Evolutionary conservation across 2,113 vertebrate species (phyloP), one percentile per base, ranked within the genome.

Genomic region (Lamprotornis superbus): DNA sequence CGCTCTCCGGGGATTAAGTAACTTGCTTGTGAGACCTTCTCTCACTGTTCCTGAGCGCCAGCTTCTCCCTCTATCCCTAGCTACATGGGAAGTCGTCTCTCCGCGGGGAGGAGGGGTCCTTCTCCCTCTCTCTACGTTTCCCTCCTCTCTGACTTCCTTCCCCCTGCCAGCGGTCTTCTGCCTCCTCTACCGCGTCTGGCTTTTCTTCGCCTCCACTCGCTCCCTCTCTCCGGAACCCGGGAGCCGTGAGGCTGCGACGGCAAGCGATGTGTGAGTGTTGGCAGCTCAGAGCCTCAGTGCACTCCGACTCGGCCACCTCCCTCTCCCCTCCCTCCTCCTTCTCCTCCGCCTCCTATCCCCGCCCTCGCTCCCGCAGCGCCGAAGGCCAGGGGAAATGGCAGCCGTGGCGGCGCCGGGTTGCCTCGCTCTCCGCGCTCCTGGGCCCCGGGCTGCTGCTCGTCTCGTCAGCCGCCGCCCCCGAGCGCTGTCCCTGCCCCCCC

Each of bases 351-450:
- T 68, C 64, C 93, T 71, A 91, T 84, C n/a, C 69, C 91, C 94
- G 55, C 93, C 95, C 89, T 90, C 94, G 68, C 93, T 76, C 91
- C 70, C 46, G 53, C 75, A 68, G 91, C 71, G 86, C 84, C 39
- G 93, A 97, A 76, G 94, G 89, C 74, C 89, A 95, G 96, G 90
- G 84, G 96, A 97, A 95, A 96, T 94, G 96, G 97, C 95, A 96
- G 96, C 86, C 52, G 83, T 46, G 75, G 57, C 64, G 91, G 95
- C 92, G 94, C 69, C 60, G 89, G 7, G 46, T 61, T 89, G 83
- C 37, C 8, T 21, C 11, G 9, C 2, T 57, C 8, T 42, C 12
- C 7, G 53, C 30, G 40, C 46, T 67, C 15, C 8, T 10, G 27
- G 27, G 30, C 46, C 56, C 37, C 19, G 61, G 20, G 16, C 8